phyloP scores from a whole-genome alignment of 2,113 vertebrate genomes.

The Boleophthalmus pectinirostris region DNA sequence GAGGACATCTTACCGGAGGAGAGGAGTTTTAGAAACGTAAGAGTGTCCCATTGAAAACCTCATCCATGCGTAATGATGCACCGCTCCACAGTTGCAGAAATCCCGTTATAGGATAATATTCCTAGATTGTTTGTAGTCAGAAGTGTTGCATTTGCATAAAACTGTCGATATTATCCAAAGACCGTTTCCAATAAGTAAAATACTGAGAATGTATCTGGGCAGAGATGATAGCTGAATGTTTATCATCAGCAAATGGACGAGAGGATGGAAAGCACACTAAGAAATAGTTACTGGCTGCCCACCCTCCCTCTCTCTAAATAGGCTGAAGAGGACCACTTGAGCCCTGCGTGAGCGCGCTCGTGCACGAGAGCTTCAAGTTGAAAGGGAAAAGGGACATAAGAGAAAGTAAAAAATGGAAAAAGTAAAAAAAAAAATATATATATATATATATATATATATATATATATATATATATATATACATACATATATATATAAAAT shows the following conservation, averaged over 20 bases:
- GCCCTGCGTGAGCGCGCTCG: constrained; percentile 34
- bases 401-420: background rate
- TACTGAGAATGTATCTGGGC: constrained; percentile 19
- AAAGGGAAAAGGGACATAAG: background rate
- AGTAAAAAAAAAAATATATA: too few relatives aligned
- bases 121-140: constrained; percentile 26
- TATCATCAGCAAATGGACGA: constrained; percentile 70
- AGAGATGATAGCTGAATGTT: constrained; percentile 49
- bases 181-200: constrained; percentile 22
- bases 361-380: constrained; percentile 26
- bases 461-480: too few relatives aligned
- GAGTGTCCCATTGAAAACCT: constrained; percentile 19
- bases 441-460: too few relatives aligned
- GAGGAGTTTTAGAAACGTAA: constrained; percentile 45
- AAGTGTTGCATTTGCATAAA: constrained; percentile 15
- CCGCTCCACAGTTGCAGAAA: constrained; percentile 38
- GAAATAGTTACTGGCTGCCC: constrained; percentile 75
- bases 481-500: too few relatives aligned
- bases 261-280: constrained; percentile 70
- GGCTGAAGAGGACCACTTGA: constrained; percentile 70
- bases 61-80: constrained; percentile 44
- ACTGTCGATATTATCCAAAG: constrained; percentile 6
- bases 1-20: constrained; percentile 74
- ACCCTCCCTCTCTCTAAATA: constrained; percentile 75
- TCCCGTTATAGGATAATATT: constrained; percentile 9